Conservation (phyloP, 2,113 vertebrate species). For the Cyprinodon variegatus region DNA sequence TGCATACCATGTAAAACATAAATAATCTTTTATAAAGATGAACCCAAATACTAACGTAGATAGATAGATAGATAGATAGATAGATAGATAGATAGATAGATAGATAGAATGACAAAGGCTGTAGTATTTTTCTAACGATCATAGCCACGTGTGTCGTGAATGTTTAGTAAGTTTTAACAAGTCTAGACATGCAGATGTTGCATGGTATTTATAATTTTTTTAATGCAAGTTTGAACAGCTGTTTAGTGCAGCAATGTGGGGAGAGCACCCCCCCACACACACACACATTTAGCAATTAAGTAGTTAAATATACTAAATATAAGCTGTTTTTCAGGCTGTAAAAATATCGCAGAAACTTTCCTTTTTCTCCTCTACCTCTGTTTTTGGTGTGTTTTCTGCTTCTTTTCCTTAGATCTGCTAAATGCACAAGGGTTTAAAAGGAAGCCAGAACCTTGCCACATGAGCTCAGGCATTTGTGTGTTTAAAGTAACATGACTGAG, state of each 20-base stretch:
- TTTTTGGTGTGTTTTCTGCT: neutral
- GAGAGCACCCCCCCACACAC: neutral
- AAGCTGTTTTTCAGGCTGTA: neutral
- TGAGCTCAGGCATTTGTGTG: conserved; percentile 48
- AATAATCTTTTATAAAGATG: neutral
- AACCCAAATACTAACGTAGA: neutral
- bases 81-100: too few relatives aligned
- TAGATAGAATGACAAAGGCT: neutral
- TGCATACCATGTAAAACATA: neutral
- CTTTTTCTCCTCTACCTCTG: neutral
- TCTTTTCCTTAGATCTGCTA: neutral
- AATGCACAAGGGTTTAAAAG: conserved; percentile 13
- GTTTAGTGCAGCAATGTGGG: neutral
- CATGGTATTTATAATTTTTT: neutral
- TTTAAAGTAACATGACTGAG: conserved; percentile 51
- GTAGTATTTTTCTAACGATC: neutral
- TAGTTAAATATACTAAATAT: neutral
- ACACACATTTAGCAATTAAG: neutral
- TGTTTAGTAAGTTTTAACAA: conserved; percentile 2
- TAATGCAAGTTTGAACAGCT: neutral
- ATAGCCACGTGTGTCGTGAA: neutral
- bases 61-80: too few relatives aligned
- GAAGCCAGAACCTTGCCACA: conserved; percentile 22
- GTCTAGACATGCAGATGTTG: neutral
- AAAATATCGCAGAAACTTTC: neutral